Evolutionary conservation across 1,140 invertebrate species (phyloP).

Genomic region (Leptinotarsa defecta): DNA sequence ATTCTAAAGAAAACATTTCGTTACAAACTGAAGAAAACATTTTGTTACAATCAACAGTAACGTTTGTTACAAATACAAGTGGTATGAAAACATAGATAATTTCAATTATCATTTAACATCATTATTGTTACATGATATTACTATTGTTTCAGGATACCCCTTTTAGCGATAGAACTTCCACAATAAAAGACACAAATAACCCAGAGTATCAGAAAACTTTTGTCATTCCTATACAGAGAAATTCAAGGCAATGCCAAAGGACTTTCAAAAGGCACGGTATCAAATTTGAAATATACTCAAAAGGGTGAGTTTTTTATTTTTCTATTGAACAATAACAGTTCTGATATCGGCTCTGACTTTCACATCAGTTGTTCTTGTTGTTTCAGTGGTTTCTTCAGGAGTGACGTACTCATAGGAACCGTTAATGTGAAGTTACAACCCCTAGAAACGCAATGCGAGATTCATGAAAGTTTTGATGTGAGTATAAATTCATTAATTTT

Average conservation of each 20-base stretch:
- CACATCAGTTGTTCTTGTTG: constrained; percentile 56
- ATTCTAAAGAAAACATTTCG: too few relatives aligned
- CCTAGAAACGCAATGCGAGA: constrained; percentile 81
- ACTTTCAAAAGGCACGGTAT: constrained; percentile 86
- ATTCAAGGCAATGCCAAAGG: constrained; percentile 76
- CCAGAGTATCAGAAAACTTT: constrained; percentile 86
- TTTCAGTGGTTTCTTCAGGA: constrained; percentile 88
- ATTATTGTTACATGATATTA: too few relatives aligned
- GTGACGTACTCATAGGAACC: constrained; percentile 85
- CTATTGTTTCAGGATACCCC: constrained; percentile 69
- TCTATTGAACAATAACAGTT: neutral
- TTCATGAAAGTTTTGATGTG: constrained; percentile 92
- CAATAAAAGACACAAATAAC: constrained; percentile 84
- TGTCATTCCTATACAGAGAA: constrained; percentile 78
- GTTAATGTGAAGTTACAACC: constrained; percentile 81
- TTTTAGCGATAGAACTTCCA: constrained; percentile 74
- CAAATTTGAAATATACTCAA: constrained; percentile 90
- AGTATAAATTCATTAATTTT: constrained; percentile 58
- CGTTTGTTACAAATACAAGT: too few relatives aligned
- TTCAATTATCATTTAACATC: too few relatives aligned
- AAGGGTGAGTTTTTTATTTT: constrained; percentile 73
- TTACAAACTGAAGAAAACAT: too few relatives aligned
- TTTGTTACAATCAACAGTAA: too few relatives aligned
- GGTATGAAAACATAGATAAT: too few relatives aligned
- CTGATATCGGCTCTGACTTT: neutral